A percentile compares a stretch with the other conserved stretches of the same genome.
These are phyloP conservation scores for Furcula furcula DNA, from an alignment of 2,888 invertebrate genomes.

Conservation along the genomic window DNA sequence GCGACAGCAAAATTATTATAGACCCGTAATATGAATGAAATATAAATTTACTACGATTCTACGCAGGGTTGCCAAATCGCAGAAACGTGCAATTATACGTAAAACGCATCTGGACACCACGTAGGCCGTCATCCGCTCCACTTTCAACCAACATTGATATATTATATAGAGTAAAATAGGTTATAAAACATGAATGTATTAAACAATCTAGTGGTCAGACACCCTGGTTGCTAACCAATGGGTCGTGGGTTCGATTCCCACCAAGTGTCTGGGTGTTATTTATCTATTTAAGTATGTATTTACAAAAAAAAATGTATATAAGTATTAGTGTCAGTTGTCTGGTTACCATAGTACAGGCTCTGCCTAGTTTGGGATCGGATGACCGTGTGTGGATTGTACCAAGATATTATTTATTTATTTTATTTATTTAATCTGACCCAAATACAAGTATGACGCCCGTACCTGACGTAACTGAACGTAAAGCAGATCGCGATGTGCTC, in stretches of 20 bases:
- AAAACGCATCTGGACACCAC: slow-evolving; percentile 31
- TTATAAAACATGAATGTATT: slow-evolving; percentile 64
- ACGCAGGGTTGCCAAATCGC: slow-evolving; percentile 19
- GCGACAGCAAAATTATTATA: slow-evolving; percentile 3
- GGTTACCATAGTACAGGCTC: no score
- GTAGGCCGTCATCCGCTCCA: slow-evolving; percentile 42
- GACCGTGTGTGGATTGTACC: no score
- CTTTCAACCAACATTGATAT: slow-evolving; percentile 45
- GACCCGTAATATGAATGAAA: slow-evolving; percentile 9
- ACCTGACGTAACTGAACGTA: slow-evolving; percentile 61
- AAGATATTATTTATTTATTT: no score
- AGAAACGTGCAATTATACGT: slow-evolving; percentile 15
- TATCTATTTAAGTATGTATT: no score
- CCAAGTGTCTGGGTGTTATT: no score
- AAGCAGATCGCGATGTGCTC: slow-evolving; percentile 45
- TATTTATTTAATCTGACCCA: no score
- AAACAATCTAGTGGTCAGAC: no score
- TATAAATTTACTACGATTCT: slow-evolving; percentile 4
- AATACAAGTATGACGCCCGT: slow-evolving; percentile 65
- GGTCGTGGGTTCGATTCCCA: no score
- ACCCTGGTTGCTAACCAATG: no score
- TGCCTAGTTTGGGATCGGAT: no score
- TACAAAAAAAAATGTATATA: no score
- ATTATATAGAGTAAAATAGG: slow-evolving; percentile 66
- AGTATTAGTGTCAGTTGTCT: no score